These are phyloP conservation scores for Hydrozoanthus gracilis DNA, from an alignment of 92 coral and sea anemone genomes.

Conservation along the genomic window DNA sequence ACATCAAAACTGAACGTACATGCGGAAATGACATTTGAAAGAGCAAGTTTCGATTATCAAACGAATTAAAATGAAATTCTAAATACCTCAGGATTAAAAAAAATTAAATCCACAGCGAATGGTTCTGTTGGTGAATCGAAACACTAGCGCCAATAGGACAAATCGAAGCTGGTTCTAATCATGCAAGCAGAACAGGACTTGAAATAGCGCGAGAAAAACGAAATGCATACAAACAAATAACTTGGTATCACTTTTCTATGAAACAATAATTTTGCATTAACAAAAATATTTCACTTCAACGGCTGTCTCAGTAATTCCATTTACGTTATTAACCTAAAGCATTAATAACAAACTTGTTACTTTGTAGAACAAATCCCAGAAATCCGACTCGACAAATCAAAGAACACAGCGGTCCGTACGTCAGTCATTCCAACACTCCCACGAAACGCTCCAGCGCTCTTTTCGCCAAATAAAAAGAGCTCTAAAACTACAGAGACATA, in stretches of 20 bases:
- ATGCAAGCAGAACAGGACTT: background rate
- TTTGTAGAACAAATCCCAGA: background rate
- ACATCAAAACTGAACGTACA: background rate
- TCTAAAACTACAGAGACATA: background rate
- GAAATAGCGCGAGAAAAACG: background rate
- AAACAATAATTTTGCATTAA: background rate
- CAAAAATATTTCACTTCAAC: background rate
- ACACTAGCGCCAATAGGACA: background rate
- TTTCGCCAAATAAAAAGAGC: background rate
- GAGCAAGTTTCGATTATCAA: slow-evolving; percentile 23
- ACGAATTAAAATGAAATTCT: background rate
- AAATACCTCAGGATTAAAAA: background rate
- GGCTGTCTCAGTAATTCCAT: background rate
- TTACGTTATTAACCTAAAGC: background rate
- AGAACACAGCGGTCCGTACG: background rate
- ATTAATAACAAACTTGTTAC: background rate
- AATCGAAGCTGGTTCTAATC: background rate
- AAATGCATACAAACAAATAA: background rate
- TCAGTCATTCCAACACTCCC: slow-evolving; percentile 37
- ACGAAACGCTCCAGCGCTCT: background rate
- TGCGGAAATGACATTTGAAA: slow-evolving; percentile 45
- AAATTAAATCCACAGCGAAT: background rate
- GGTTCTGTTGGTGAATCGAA: background rate
- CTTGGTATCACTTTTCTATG: slow-evolving; percentile 10
- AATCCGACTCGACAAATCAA: background rate